Evolutionary conservation across 2,888 invertebrate genomes (phyloP).

Genomic region (Adineta ricciae): DNA sequence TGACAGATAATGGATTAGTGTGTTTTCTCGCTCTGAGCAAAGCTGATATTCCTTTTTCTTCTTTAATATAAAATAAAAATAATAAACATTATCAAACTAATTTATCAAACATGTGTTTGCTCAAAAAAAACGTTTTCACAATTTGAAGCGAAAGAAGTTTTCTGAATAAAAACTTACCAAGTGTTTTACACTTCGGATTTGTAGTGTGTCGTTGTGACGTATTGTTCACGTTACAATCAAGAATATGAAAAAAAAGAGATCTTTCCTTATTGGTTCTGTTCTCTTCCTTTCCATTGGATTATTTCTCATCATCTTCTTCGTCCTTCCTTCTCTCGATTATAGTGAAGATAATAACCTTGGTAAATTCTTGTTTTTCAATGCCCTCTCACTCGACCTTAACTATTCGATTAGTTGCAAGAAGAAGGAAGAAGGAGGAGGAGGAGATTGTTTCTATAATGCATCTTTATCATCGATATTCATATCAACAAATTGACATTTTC

Average conservation of each 20-base stretch:
- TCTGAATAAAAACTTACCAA: background rate
- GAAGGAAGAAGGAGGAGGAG: background rate
- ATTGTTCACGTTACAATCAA: background rate
- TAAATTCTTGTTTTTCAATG: background rate
- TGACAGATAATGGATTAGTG: conserved; percentile 9
- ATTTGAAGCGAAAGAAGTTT: too few species aligned
- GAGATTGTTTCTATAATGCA: background rate
- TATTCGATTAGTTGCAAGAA: background rate
- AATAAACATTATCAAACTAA: background rate
- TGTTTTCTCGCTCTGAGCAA: conserved; percentile 5
- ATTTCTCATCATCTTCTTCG: background rate
- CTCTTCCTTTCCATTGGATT: background rate
- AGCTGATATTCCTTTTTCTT: too few species aligned
- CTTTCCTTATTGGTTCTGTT: background rate
- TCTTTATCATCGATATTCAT: background rate
- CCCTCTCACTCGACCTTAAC: conserved; percentile 9
- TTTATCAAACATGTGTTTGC: background rate
- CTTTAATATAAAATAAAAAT: background rate
- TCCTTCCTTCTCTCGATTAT: background rate
- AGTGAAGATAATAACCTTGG: background rate
- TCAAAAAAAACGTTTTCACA: too few species aligned
- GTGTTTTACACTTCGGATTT: too few species aligned
- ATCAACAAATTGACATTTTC: conserved; percentile 15
- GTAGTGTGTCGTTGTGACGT: background rate
- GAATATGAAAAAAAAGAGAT: background rate